Conservation (phyloP, 2,113 vertebrate genomes). For the Eidolon helvum region DNA sequence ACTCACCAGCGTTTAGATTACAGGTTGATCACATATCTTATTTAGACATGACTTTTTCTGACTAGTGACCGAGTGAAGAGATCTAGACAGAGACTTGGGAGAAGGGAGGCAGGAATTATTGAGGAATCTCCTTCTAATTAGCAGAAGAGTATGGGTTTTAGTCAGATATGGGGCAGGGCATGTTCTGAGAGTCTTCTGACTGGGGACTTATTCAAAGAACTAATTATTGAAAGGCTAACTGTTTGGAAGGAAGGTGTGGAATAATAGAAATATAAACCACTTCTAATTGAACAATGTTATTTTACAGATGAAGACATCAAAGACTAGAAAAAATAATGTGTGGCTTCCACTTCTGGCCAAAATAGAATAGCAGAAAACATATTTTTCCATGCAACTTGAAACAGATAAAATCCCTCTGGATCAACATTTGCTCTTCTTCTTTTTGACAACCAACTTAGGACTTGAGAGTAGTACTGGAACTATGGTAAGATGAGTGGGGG, state of each 20-base stretch:
- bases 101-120: background rate
- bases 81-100: background rate
- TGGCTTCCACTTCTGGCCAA: background rate
- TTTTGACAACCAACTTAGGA: background rate
- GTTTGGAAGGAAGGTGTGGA: background rate
- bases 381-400: background rate
- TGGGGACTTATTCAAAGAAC: background rate
- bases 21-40: background rate
- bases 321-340: background rate
- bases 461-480: background rate
- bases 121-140: background rate
- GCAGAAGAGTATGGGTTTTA: background rate
- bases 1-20: background rate
- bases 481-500: background rate
- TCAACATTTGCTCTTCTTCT: background rate
- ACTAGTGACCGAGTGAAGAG: background rate
- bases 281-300: background rate
- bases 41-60: background rate
- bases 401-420: background rate
- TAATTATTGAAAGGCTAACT: background rate
- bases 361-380: background rate
- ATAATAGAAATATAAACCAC: background rate
- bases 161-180: background rate
- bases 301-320: background rate
- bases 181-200: background rate